These are phyloP conservation scores for Rhinoptilus africanus DNA, from an alignment of 2,113 vertebrate genomes.

Conservation along the genomic window DNA sequence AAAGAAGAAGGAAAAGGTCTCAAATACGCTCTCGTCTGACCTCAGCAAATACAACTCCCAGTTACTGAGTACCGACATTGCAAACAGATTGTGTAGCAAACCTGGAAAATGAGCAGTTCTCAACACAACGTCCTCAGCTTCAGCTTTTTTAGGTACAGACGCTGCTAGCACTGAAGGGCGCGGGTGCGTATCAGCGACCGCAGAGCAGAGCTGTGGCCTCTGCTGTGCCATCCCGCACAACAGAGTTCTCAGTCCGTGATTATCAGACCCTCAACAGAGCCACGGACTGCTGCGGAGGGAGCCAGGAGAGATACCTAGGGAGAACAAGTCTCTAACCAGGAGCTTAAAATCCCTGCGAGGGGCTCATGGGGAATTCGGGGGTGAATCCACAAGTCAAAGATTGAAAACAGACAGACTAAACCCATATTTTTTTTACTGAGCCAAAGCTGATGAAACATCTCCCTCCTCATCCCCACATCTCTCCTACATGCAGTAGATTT, in stretches of 20 bases:
- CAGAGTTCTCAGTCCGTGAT: accelerated
- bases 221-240: neutral
- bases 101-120: neutral
- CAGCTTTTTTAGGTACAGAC: accelerated
- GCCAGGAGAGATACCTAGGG: neutral
- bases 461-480: neutral
- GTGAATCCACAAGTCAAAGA: neutral
- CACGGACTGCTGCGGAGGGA: accelerated
- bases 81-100: neutral
- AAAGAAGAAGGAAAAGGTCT: neutral
- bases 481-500: neutral
- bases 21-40: neutral
- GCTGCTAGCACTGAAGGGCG: accelerated
- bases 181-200: accelerated
- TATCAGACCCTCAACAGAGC: neutral
- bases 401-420: neutral
- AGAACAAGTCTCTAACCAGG: neutral
- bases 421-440: neutral
- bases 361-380: accelerated
- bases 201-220: neutral
- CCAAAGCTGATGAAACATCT: neutral
- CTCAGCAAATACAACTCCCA: neutral
- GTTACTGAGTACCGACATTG: neutral
- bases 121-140: accelerated
- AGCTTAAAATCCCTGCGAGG: neutral